A percentile compares a stretch with the other conserved stretches of the same genome.
Evolutionary conservation across 2,113 vertebrate species (phyloP).

Genomic region (Saimiri boliviensis): DNA sequence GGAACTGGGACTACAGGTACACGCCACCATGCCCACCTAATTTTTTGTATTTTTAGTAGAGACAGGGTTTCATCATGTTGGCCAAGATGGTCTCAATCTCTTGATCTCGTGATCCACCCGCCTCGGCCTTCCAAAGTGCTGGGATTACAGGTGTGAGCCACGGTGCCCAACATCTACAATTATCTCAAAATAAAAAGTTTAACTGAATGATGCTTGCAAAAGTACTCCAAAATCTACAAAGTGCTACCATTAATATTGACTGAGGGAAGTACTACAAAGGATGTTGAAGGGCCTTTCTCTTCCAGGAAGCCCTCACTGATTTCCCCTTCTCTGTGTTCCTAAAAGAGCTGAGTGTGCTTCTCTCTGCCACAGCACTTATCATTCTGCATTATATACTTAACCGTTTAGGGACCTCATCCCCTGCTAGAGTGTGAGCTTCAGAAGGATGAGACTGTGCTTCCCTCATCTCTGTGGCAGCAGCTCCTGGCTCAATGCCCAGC

Average conservation of each 20-base stretch:
- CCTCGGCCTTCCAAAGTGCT: too few relatives aligned
- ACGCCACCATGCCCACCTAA: too few relatives aligned
- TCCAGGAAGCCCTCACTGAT: conserved; percentile 14
- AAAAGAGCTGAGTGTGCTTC: not conserved
- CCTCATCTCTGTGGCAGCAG: not conserved
- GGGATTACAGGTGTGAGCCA: too few relatives aligned
- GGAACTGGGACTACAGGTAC: too few relatives aligned
- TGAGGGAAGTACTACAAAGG: not conserved
- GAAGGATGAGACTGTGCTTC: not conserved
- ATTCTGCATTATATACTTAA: not conserved
- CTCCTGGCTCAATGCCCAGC: not conserved
- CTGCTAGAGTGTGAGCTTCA: not conserved
- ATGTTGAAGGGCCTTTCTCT: not conserved
- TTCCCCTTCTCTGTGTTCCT: not conserved
- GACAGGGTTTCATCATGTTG: too few relatives aligned
- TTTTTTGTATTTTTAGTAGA: too few relatives aligned
- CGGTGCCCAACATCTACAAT: not conserved
- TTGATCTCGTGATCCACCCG: too few relatives aligned
- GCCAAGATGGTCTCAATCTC: too few relatives aligned
- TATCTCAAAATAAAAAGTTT: not conserved
- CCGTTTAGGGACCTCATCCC: not conserved
- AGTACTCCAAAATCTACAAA: not conserved
- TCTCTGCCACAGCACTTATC: not conserved
- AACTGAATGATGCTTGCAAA: not conserved
- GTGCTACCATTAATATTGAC: not conserved